These are phyloP conservation scores for Paragorgia papillata DNA, from an alignment of 92 coral and sea anemone species.

Conservation along the genomic window DNA sequence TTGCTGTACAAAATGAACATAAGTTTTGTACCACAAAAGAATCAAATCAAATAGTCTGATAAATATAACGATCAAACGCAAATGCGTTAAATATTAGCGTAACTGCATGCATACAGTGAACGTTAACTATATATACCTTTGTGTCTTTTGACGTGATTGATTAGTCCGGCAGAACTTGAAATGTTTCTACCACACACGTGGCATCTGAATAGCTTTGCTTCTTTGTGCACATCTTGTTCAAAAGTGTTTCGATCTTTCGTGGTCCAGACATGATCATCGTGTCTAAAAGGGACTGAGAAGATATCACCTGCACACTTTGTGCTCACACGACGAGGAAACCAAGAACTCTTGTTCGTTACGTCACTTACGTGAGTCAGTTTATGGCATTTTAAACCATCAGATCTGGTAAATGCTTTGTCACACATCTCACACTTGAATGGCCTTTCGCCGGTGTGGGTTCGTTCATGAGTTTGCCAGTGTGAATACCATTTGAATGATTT, in stretches of 20 bases:
- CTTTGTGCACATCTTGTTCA: slow-evolving; percentile 87
- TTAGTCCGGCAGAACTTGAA: slow-evolving; percentile 83
- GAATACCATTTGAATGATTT: slow-evolving; percentile 97
- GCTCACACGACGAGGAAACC: slow-evolving; percentile 63
- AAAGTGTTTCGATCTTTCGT: slow-evolving; percentile 72
- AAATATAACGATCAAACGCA: no score
- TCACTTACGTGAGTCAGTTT: slow-evolving; percentile 93
- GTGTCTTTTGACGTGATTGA: slow-evolving; percentile 86
- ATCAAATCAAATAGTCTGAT: no score
- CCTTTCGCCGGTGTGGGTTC: slow-evolving; percentile 96
- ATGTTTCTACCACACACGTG: slow-evolving; percentile 90
- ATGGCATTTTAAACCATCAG: slow-evolving; percentile 96
- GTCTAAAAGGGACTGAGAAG: no score
- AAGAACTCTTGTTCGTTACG: slow-evolving; percentile 66
- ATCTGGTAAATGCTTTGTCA: slow-evolving; percentile 83
- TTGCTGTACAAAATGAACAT: no score
- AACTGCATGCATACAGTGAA: no score
- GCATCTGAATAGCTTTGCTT: slow-evolving; percentile 89
- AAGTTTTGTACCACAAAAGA: no score
- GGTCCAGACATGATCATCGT: slow-evolving; percentile 77
- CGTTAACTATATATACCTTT: slow-evolving; percentile 21
- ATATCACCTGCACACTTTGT: no score
- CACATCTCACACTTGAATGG: slow-evolving; percentile 93
- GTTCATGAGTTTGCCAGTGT: slow-evolving; percentile 84
- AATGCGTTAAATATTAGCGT: no score